Evolutionary conservation across 2,888 invertebrate species (phyloP), one percentile per base, ranked within the genome.

Genomic region (Marronus borbonicus): DNA sequence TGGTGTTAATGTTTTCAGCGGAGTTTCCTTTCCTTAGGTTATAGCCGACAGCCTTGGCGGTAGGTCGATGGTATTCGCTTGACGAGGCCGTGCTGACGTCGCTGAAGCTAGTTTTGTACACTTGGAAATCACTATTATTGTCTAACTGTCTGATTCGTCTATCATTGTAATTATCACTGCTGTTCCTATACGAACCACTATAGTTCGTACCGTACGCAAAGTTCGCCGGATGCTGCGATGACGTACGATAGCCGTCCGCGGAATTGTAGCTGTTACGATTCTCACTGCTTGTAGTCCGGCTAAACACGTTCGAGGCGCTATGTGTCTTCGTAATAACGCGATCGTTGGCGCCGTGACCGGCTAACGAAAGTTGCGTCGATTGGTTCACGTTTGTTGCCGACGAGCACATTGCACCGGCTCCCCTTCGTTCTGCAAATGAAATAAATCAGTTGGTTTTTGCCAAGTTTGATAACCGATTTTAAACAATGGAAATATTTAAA

Each of bases 301-400:
- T 78, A 80, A 86, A 88, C 58, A 89, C 88, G 80, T 88, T 88
- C 39, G 87, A 88, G 72, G 88, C 88, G 84, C 88, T 88, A 81
- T 88, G 86, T 24, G 88, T 88, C 84, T 89, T 88, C 70, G 85
- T 86, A 31, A 88, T 86, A 52, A 84, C 81, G 52, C 83, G 80
- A 8, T 76, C 76, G 24, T 85, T 84, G n/a, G 78, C 76, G 7
- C 83, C 81, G 17, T 76, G 81, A 82, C 83, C 72, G 4, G 75
- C 68, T 49, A 83, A 77, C 14, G 82, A 81, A 70, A 84, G 80
- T 60, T 83, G 82, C 5, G 80, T 69, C 12, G 81, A 79, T 39
- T 83, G 80, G 74, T 84, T 85, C 31, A 85, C 85, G 81, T 84
- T 86, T 36, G 83, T 80, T 0, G 86, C 84, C 3, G 86, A 86